Conservation (phyloP, 2,797 vertebrate genomes). For the Dendrocincla fuliginosa region DNA sequence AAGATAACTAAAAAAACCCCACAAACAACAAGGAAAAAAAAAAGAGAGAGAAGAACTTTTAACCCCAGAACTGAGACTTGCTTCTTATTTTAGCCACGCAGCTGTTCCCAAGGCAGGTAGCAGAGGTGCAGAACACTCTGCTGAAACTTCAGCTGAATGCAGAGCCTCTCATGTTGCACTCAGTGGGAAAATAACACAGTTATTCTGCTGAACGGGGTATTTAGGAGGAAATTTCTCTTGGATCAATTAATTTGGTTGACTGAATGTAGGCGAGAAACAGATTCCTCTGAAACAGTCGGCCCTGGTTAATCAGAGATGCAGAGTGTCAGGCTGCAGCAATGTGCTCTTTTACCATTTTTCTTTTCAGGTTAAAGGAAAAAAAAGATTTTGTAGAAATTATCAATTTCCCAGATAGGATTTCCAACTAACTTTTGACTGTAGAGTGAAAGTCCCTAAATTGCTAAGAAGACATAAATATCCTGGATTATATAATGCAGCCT, state of each 20-base stretch:
- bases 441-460: not conserved
- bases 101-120: not conserved
- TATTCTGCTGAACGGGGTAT: not conserved
- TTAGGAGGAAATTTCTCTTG: not conserved
- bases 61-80: not conserved
- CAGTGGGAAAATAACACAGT: not conserved
- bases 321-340: not conserved
- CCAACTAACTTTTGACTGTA: not conserved
- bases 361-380: not conserved
- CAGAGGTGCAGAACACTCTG: not conserved
- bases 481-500: not conserved
- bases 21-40: accelerated
- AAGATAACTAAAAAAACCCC: not conserved
- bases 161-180: not conserved
- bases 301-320: not conserved
- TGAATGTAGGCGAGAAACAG: not conserved
- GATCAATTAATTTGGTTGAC: not conserved
- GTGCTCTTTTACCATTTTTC: not conserved
- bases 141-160: not conserved
- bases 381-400: not conserved
- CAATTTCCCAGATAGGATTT: not conserved
- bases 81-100: not conserved
- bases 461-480: not conserved
- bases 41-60: not conserved
- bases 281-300: not conserved